Evolutionary conservation across 2,113 vertebrate genomes (phyloP), one percentile per base, ranked within the genome.

Genomic region (Pachyramphus minor): DNA sequence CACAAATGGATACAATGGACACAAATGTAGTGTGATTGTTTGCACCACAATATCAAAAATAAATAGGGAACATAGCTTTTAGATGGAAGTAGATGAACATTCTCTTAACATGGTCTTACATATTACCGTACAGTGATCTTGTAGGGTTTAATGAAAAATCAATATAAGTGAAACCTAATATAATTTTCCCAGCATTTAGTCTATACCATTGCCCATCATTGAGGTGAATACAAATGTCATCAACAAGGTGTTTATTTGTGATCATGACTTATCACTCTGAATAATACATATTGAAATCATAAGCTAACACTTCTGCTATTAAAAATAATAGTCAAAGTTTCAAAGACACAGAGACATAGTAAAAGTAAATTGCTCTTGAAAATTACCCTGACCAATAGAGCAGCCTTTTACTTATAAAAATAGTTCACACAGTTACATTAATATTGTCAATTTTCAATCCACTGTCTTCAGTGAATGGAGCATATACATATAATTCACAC

Each of bases 221-320:
- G 67, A 93, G 47, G 44, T 59, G 24, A 90, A 39, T 41, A 80
- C n/a, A 24, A 49, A 72, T 73, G 58, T 74, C 77, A 87, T 80
- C 56, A 97, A 95, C 79, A 63, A 92, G 56, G 45, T 78, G 35
- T 90, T 97, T 82, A 83, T 79, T 31, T 74, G 31, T 66, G 35
- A 5, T 55, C 42, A 37, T 45, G 14, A 33, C 18, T 81, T 60
- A 64, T 76, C 44, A 63, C 6, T 7, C 28, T 71, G 31, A 9
- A 77, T 12, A 50, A 9, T 42, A 52, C 8, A 27, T 82, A 75
- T 3, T 31, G 45, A 63, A 94, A 45, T 25, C 22, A 71, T 59
- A 22, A 12, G 56, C 53, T 89, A 80, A 85, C 79, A 82, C 14
- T 49, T 83, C 30, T 44, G n/a, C 11, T 42, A 16, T 42, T 66